Conservation (phyloP, 1,140 invertebrate genomes). For the Lerema accius region DNA sequence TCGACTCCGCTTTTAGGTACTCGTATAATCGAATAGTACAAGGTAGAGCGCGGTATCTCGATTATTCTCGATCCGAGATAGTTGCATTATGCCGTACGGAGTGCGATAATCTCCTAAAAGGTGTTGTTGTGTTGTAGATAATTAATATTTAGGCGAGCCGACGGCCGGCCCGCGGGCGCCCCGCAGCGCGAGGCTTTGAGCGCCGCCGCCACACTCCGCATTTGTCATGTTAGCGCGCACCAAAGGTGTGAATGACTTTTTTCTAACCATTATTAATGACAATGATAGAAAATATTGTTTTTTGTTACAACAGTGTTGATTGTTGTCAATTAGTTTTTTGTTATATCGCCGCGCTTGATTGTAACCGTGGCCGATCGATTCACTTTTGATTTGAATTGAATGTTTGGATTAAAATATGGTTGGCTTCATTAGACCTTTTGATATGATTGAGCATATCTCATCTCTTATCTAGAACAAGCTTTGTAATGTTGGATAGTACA, state of each 20-base stretch:
- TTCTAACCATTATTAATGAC: conserved; percentile 80
- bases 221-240: conserved; percentile 79
- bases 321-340: conserved; percentile 81
- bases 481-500: conserved; percentile 2
- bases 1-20: too few species aligned
- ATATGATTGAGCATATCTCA: conserved; percentile 57
- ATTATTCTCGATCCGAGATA: conserved; percentile 54
- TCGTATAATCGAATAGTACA: conserved; percentile 38
- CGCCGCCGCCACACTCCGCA: conserved; percentile 58
- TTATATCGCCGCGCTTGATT: conserved; percentile 61
- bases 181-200: conserved; percentile 71
- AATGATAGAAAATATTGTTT: conserved; percentile 81
- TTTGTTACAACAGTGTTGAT: conserved; percentile 78
- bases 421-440: conserved; percentile 65
- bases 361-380: conserved; percentile 71
- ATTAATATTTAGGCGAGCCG: conserved; percentile 75
- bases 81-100: conserved; percentile 63
- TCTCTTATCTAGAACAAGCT: conserved; percentile 40
- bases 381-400: conserved; percentile 70
- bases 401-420: conserved; percentile 77
- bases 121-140: conserved; percentile 76
- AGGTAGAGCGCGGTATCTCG: conserved; percentile 56
- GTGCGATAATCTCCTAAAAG: conserved; percentile 80
- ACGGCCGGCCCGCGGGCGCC: conserved; percentile 68
- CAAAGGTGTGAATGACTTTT: conserved; percentile 81